Percentiles rank a stretch among this genome's conserved stretches.
phyloP scores from a whole-genome alignment of 2,888 invertebrate species.

The Gasteruption jaculator region DNA sequence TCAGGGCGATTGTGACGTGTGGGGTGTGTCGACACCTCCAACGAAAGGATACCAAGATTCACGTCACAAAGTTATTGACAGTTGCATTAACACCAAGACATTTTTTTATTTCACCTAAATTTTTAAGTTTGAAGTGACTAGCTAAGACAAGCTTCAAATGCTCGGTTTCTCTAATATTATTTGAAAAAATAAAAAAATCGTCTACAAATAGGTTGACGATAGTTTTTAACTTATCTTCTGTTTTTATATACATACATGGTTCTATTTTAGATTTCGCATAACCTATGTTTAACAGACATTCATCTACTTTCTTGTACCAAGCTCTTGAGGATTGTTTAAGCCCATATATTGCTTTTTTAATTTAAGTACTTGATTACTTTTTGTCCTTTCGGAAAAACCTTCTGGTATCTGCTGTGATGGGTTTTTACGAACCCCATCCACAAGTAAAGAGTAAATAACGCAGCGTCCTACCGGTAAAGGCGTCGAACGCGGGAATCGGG shows the following conservation, averaged over 20 bases:
- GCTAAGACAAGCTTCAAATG: slow-evolving; percentile 10
- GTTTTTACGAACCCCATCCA: too few relatives aligned
- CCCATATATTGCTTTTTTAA: slow-evolving; percentile 15
- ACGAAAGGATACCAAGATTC: too few relatives aligned
- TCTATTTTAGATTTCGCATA: slow-evolving; percentile 9
- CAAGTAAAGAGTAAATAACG: too few relatives aligned
- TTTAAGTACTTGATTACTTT: slow-evolving; percentile 5
- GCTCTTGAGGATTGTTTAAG: slow-evolving; percentile 13
- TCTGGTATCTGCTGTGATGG: slow-evolving; percentile 8
- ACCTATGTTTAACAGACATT: background rate
- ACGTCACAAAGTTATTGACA: slow-evolving; percentile 13
- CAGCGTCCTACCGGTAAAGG: too few relatives aligned
- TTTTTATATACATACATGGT: slow-evolving; percentile 13
- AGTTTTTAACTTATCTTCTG: background rate
- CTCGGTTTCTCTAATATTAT: slow-evolving; percentile 14
- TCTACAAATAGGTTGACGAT: slow-evolving; percentile 13
- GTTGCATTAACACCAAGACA: slow-evolving; percentile 20
- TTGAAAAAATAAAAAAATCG: slow-evolving; percentile 17
- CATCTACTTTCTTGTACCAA: slow-evolving; percentile 11
- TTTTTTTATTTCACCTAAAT: slow-evolving; percentile 17
- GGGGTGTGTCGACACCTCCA: too few relatives aligned
- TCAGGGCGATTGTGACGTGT: too few relatives aligned
- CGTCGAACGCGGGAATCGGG: too few relatives aligned
- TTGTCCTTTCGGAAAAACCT: slow-evolving; percentile 1
- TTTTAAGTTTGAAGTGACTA: slow-evolving; percentile 18